A percentile compares a stretch with the other conserved stretches of the same genome.
These are phyloP conservation scores for Eurytoma adleriae DNA, from an alignment of 2,888 invertebrate species.

Conservation along the genomic window DNA sequence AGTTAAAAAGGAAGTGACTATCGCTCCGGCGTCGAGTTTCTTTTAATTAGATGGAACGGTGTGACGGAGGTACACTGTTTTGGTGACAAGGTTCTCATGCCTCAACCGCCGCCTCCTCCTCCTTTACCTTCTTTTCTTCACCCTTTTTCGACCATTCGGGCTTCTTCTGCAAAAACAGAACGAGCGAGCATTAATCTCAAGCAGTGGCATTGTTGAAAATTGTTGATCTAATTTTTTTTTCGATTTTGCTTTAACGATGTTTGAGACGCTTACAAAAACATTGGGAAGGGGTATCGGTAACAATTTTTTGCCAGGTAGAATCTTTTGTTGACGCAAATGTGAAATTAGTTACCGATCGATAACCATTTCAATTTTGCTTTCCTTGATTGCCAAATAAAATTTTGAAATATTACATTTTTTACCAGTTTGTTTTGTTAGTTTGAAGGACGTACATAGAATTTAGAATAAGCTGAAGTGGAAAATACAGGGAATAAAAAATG, in stretches of 20 bases:
- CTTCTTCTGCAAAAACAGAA: constrained; percentile 86
- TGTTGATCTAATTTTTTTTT: background rate
- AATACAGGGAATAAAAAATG: too few species aligned
- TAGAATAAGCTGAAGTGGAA: too few species aligned
- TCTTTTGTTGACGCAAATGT: background rate
- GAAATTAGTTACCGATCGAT: background rate
- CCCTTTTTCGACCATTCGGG: constrained; percentile 97
- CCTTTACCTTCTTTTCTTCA: constrained; percentile 91
- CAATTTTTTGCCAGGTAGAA: constrained; percentile 8
- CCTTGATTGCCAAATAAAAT: constrained; percentile 2
- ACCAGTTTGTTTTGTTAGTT: constrained; percentile 10
- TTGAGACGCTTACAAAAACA: background rate
- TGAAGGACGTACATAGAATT: background rate
- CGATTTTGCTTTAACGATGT: background rate
- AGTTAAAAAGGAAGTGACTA: constrained; percentile 46
- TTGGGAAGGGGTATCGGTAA: background rate
- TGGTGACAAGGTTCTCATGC: constrained; percentile 80
- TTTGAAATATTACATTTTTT: constrained; percentile 18
- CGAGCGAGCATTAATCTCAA: constrained; percentile 28
- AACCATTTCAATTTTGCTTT: constrained; percentile 23
- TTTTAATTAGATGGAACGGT: constrained; percentile 47
- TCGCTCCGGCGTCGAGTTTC: constrained; percentile 49
- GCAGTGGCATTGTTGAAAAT: background rate
- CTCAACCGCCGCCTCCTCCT: constrained; percentile 89
- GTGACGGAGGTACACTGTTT: constrained; percentile 56